Evolutionary conservation across 1,140 invertebrate genomes (phyloP).

Genomic region (Solenopsis invicta): DNA sequence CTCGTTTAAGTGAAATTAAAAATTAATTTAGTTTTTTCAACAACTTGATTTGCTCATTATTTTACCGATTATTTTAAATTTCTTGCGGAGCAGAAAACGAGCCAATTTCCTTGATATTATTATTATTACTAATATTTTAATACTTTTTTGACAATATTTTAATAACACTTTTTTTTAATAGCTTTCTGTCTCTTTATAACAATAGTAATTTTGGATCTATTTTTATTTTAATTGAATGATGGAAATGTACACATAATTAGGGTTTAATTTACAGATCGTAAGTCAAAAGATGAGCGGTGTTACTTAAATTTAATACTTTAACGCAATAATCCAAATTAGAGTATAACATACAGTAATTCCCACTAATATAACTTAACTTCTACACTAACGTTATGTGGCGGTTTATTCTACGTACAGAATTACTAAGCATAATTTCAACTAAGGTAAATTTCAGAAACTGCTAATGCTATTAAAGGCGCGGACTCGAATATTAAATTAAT

Average conservation of each 20-base stretch:
- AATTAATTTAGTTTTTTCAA: too few relatives aligned
- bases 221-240: neutral
- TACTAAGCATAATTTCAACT: conserved; percentile 22
- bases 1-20: too few relatives aligned
- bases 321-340: conserved; percentile 11
- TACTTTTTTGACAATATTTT: neutral
- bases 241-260: neutral
- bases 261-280: neutral
- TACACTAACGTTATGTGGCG: conserved; percentile 2
- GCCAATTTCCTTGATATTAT: too few relatives aligned
- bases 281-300: conserved; percentile 2
- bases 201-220: neutral
- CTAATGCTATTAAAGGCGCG: conserved; percentile 8
- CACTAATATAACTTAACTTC: conserved; percentile 27
- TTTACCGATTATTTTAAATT: too few relatives aligned
- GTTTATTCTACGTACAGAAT: conserved; percentile 19
- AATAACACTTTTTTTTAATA: neutral
- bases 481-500: conserved; percentile 14
- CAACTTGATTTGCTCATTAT: too few relatives aligned
- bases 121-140: neutral
- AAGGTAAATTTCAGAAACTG: conserved; percentile 17
- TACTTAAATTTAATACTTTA: conserved; percentile 35
- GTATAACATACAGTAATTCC: conserved; percentile 32
- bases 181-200: too few relatives aligned
- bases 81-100: too few relatives aligned